Evolutionary conservation across 30 jellyfish, hydroid and myxozoan genomes (phyloP), one percentile per base, ranked within the genome.

Genomic region (Nemopilema nomurai): DNA sequence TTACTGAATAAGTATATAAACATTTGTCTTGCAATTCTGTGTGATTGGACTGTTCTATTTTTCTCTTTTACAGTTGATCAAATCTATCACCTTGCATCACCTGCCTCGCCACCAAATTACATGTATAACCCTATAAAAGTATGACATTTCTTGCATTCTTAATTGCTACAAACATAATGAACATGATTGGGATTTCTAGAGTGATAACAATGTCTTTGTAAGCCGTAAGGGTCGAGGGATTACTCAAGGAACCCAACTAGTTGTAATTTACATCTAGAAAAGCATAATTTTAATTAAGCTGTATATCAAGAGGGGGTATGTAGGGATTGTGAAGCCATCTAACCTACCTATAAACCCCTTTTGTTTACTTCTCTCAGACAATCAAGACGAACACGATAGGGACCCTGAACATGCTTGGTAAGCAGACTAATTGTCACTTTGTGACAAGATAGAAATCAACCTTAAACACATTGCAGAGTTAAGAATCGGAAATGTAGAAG

Each of bases 41-140:
- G 18, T 3, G 76, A 16, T 16, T 28, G 63, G 62, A 69, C 31
- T 66, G 32, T 20, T 31, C 0, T 22, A 51, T 69, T 28, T 57
- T n/a, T 28, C 69, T 23, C 28, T 29, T 18, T 77, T 79, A 62
- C 77, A 95, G 97, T 95, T 51, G 96, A 95, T 76, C 96, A 95
- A 41, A 90, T 95, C 26, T 95, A 95, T 84, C 99, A 95, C 77
- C 70, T 95, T 57, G 99, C 99, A 27, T 90, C 97, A 8, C 97
- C 97, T 20, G 99, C 99, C 0, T 95, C 99, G 0, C 99, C 99
- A n/a, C 99, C 99, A 20, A 82, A 90, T 81, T 95, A 95, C 67
- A 95, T 95, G 99, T 90, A 95, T 67, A 90, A 95, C 76, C 97
- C 99, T 4, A 95, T 95, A 77, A 90, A 95, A 97, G 99, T 95